These are phyloP conservation scores for Prionchulus punctatus DNA, from an alignment of 2,888 invertebrate genomes.

Conservation along the genomic window DNA sequence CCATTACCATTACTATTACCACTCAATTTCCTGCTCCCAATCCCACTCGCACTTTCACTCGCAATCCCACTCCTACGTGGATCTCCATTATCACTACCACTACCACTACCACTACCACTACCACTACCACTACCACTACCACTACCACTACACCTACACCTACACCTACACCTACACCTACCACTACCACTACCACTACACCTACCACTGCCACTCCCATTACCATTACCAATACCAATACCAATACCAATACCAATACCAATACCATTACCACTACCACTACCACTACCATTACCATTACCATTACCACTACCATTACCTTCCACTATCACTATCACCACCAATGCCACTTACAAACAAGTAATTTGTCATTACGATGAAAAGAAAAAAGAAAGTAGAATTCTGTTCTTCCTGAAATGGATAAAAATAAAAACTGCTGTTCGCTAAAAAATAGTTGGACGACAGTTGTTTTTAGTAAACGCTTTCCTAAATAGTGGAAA, in stretches of 20 bases:
- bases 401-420: too few relatives aligned
- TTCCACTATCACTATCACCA: neutral
- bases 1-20: too few relatives aligned
- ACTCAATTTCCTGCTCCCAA: too few relatives aligned
- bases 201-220: neutral
- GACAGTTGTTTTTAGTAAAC: too few relatives aligned
- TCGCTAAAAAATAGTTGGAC: too few relatives aligned
- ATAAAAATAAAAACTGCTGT: too few relatives aligned
- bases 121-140: neutral
- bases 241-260: neutral
- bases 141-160: neutral
- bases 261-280: neutral
- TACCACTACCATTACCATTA: neutral
- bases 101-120: neutral
- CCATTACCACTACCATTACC: neutral
- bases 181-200: neutral
- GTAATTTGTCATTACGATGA: too few relatives aligned
- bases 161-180: neutral
- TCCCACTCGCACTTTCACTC: too few relatives aligned
- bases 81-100: neutral
- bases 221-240: neutral
- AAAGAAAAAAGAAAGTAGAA: too few relatives aligned
- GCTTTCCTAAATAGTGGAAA: too few relatives aligned
- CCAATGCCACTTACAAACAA: neutral
- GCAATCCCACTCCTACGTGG: too few relatives aligned